Evolutionary conservation across 2,797 vertebrate species (phyloP).

Genomic region (Etheostoma perlongum): DNA sequence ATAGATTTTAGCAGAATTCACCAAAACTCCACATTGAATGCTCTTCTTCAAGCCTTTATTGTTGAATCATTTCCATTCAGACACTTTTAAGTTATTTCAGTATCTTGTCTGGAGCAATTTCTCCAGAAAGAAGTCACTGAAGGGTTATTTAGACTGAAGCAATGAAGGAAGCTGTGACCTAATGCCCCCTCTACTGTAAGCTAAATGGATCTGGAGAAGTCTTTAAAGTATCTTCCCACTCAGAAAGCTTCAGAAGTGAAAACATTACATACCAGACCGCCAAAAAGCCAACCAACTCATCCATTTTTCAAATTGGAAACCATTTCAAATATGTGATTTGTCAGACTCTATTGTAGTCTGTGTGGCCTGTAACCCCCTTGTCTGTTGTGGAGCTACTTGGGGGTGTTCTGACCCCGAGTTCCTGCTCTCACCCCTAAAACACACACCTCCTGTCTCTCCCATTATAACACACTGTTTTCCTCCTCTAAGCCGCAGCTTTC

Average conservation of each 20-base stretch:
- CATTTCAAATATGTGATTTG: slow-evolving; percentile 63
- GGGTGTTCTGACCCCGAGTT: slow-evolving; percentile 65
- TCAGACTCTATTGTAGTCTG: slow-evolving; percentile 49
- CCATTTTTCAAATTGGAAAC: slow-evolving; percentile 44
- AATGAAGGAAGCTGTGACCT: slow-evolving; percentile 40
- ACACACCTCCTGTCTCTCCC: slow-evolving; percentile 63
- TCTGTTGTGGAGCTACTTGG: slow-evolving; percentile 34
- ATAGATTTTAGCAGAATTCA: neutral
- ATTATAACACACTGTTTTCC: slow-evolving; percentile 63
- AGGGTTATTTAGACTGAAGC: slow-evolving; percentile 16
- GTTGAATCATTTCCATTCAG: neutral
- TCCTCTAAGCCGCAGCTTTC: slow-evolving; percentile 45
- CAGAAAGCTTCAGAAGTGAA: slow-evolving; percentile 36
- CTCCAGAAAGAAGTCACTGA: slow-evolving; percentile 19
- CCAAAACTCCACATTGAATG: neutral
- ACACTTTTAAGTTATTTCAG: neutral
- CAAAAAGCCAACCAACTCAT: slow-evolving; percentile 19
- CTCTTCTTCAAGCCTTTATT: neutral
- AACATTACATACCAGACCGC: slow-evolving; percentile 42
- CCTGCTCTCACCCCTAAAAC: slow-evolving; percentile 64
- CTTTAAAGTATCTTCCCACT: slow-evolving; percentile 42
- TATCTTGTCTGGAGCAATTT: neutral
- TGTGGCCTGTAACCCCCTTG: slow-evolving; percentile 49
- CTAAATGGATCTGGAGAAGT: slow-evolving; percentile 33
- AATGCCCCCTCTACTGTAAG: slow-evolving; percentile 25